Percentiles rank a stretch among this genome's conserved stretches.
Evolutionary conservation across 1,140 invertebrate genomes (phyloP).

Genomic region (Scaptodrosophila lebanonensis): DNA sequence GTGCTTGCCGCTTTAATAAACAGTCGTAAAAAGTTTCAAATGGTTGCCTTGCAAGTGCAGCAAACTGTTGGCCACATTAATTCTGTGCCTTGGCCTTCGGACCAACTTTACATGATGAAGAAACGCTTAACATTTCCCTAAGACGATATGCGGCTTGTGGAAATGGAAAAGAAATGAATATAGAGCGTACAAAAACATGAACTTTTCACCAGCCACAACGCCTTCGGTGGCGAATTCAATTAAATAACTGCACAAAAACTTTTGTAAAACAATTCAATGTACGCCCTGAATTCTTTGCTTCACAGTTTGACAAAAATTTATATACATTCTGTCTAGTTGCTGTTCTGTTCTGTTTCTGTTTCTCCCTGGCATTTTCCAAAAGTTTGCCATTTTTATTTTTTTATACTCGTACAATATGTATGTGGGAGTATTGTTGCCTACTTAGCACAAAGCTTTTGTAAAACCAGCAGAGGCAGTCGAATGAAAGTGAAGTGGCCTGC

Average conservation of each 20-base stretch:
- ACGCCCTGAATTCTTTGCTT: slow-evolving; percentile 63
- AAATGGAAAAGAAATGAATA: slow-evolving; percentile 44
- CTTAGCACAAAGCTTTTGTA: too few relatives aligned
- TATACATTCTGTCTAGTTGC: slow-evolving; percentile 52
- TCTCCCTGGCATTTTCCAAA: too few relatives aligned
- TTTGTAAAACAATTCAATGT: slow-evolving; percentile 43
- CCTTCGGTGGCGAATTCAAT: slow-evolving; percentile 68
- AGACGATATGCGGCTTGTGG: too few relatives aligned
- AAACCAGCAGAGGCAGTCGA: too few relatives aligned
- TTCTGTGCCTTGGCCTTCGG: too few relatives aligned
- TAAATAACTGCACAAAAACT: slow-evolving; percentile 67
- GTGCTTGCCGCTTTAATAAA: slow-evolving; percentile 70
- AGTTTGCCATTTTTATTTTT: too few relatives aligned
- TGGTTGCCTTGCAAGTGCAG: slow-evolving; percentile 31
- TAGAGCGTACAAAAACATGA: slow-evolving; percentile 18
- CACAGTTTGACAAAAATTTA: slow-evolving; percentile 70
- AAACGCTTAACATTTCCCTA: too few relatives aligned
- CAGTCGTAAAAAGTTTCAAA: slow-evolving; percentile 57
- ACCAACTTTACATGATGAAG: too few relatives aligned
- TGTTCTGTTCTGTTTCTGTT: too few relatives aligned
- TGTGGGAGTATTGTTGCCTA: too few relatives aligned
- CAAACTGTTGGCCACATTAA: slow-evolving; percentile 50
- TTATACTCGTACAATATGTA: too few relatives aligned
- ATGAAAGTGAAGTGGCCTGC: slow-evolving; percentile 16
- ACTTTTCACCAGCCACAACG: slow-evolving; percentile 22